Evolutionary conservation across 2,797 vertebrate species (phyloP).

Genomic region (Myotis planiceps): DNA sequence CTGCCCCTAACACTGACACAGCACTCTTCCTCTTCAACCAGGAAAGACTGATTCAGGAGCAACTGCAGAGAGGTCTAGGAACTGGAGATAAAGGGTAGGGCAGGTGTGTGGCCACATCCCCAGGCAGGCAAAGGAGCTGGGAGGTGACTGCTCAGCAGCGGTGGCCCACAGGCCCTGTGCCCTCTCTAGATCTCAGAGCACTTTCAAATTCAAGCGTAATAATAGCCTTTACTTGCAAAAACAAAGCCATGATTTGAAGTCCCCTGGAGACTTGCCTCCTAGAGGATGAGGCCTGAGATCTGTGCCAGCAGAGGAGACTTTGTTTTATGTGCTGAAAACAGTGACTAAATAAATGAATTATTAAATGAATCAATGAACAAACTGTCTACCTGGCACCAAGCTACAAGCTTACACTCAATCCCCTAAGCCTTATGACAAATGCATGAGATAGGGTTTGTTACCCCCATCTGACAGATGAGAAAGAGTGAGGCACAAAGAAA

Average conservation of each 20-base stretch:
- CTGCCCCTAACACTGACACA: accelerated
- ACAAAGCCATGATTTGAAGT: background rate
- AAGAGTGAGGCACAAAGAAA: background rate
- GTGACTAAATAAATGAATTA: background rate
- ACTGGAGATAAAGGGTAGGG: background rate
- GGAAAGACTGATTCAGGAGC: background rate
- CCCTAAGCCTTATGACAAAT: accelerated
- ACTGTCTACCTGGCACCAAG: background rate
- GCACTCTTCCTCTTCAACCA: background rate
- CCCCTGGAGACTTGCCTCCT: background rate
- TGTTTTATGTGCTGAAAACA: too few relatives aligned
- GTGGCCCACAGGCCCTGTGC: accelerated
- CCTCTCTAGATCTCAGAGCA: background rate
- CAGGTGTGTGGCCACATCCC: accelerated
- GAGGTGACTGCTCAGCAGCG: background rate
- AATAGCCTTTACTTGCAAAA: background rate
- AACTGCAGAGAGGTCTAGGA: background rate
- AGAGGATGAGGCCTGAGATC: background rate
- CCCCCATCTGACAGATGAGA: background rate
- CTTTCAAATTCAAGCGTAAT: too few relatives aligned
- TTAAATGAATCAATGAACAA: too few relatives aligned
- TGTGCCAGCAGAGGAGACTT: background rate
- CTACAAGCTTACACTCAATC: background rate
- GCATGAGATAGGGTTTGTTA: accelerated
- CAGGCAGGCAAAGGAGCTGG: accelerated